Base-by-base conservation (phyloP, 2,888 invertebrate species). In the Polyommatus iphigenia region DNA sequence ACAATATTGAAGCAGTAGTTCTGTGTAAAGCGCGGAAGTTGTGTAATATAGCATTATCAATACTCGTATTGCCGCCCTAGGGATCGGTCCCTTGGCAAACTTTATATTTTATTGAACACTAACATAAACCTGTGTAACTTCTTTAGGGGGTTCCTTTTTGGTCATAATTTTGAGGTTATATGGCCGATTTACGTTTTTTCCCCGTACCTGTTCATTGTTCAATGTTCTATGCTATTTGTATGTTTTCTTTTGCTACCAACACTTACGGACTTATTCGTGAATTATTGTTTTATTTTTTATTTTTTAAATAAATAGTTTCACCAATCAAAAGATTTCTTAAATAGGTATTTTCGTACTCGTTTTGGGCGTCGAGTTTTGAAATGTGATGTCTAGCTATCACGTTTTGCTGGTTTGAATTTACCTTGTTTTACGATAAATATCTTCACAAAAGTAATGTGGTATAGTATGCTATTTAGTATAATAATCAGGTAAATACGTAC, bases 51-150 rank as follows among this genome's bases (percentile, higher is more conserved):
- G 29, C 29, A 29, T 50, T 29, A 75, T 75, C 75, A 50, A 54
- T 75, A n/a, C n/a, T n/a, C n/a, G n/a, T n/a, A 75, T 54, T 75
- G 54, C 73, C 54, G 29, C 75, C 75, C 46, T 6, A 29, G 75
- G 75, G 75, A 54, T 15, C 75, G 50, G 50, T 24, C 54, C 72
- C 75, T 54, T 29, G n/a, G 18, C 29, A 75, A 75, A 75, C 46
- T 75, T 75, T 75, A 54, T 54, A 29, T 75, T 54, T 50, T 50
- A 75, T 75, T 1, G 73, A 75, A 24, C 24, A 29, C 75, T 29
- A 54, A 75, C 50, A 29, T 75, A 54, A 75, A 41, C 41, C 73
- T 46, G 20, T 75, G 24, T 54, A 50, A 75, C 29, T 50, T 46
- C 29, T 24, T 54, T 75, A 50, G 2, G 29, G 54, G 29, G 50